Conservation (phyloP, 2,888 invertebrate genomes). For the Eupithecia exiguata region DNA sequence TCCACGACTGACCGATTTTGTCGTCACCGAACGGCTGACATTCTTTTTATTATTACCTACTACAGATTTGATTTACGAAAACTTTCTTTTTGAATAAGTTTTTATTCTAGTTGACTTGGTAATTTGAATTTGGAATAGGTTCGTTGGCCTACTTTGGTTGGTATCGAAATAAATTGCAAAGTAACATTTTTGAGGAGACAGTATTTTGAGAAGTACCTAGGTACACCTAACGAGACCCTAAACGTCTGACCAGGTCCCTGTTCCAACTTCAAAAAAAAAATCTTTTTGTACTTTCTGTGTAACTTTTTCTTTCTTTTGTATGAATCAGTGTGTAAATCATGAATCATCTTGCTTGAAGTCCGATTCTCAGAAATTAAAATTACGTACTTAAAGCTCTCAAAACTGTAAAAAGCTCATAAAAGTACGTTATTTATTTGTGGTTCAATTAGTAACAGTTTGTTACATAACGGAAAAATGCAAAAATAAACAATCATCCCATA, state of each 20-base stretch:
- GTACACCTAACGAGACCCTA: neutral
- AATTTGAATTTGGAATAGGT: slow-evolving; percentile 19
- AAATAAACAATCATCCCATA: slow-evolving; percentile 24
- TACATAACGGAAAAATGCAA: slow-evolving; percentile 32
- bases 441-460: slow-evolving; percentile 27
- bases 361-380: neutral
- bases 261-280: no score
- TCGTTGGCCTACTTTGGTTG: neutral
- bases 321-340: neutral
- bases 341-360: slow-evolving; percentile 1
- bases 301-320: neutral
- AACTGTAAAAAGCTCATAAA: slow-evolving; percentile 16
- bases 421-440: slow-evolving; percentile 13
- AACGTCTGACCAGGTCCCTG: neutral
- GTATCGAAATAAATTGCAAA: neutral
- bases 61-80: slow-evolving; percentile 46
- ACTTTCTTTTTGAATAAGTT: slow-evolving; percentile 47
- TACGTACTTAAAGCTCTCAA: neutral
- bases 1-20: slow-evolving; percentile 73
- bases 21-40: slow-evolving; percentile 66
- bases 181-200: neutral
- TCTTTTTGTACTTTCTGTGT: neutral
- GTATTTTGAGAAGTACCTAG: neutral
- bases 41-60: slow-evolving; percentile 59
- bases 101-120: slow-evolving; percentile 39